Base-by-base conservation (phyloP, 2,888 invertebrate genomes). In the Escarpia spicata region DNA sequence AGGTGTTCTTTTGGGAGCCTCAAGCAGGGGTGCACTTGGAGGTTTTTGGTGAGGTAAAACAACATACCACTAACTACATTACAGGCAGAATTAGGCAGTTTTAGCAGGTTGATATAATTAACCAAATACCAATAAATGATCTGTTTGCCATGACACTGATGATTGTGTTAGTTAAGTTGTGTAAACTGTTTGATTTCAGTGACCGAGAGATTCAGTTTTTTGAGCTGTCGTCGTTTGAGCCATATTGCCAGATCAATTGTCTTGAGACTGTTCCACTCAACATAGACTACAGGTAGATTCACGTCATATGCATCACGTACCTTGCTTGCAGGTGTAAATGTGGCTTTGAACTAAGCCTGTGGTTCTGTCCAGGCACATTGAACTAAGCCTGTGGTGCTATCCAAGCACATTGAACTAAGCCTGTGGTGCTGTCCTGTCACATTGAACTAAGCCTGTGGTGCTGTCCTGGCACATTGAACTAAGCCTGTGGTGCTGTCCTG, bases 171-270 rank as follows among this genome's bases (percentile, higher is more conserved):
- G 6, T 75, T n/a, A 52, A 75, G 15, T 75, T n/a, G n/a, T 75
- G 19, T 75, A 75, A 75, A 26, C n/a, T 26, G 19, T 75, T 15
- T 75, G 75, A 75, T 75, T 75, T 75, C 95, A 96, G 96, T 58
- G 96, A 96, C 93, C 94, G 96, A 93, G 96, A 96, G 93, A 95
- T 96, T 43, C 96, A 96, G 95, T 96, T 96, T 94, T 96, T 96
- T 95, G 96, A 96, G 94, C 93, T 96, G 92, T 96, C 96, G 43
- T 96, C 96, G n/a, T 96, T 96, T 94, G 96, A 96, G 92, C 96
- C 96, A 6, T 96, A 96, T 94, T 96, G 96, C 94, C 96, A 96
- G 94, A 96, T 96, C 92, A 96, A 95, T 94, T 95, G 96, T 43
- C 93, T 96, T 90, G 96, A 96, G 93, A 96, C 96, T 26, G 96